phyloP scores from a whole-genome alignment of 2,797 vertebrate species.

The Gadopsis bispinosus region DNA sequence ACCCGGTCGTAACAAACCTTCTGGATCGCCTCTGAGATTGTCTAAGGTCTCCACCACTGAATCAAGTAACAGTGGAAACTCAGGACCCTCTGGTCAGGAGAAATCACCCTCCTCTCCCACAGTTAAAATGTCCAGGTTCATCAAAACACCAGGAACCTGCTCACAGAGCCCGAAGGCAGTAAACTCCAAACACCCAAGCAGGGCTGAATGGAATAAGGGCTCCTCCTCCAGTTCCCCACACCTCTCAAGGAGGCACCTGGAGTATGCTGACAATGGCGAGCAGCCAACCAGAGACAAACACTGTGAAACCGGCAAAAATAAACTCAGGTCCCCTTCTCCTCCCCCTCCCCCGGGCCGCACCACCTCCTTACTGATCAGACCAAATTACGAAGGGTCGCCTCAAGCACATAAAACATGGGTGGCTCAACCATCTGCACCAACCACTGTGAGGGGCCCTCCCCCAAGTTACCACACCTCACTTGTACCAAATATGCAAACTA shows the following conservation, averaged over 20 bases:
- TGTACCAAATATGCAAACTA: conserved; percentile 83
- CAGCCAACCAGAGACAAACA: conserved; percentile 86
- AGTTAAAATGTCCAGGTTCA: conserved; percentile 85
- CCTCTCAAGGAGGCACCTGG: conserved; percentile 78
- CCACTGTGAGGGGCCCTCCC: conserved; percentile 82
- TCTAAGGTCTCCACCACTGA: conserved; percentile 72
- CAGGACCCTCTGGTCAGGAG: conserved; percentile 74
- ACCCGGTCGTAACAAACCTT: conserved; percentile 84
- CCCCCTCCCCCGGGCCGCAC: conserved; percentile 90
- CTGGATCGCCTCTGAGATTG: conserved; percentile 84
- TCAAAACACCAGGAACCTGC: conserved; percentile 81
- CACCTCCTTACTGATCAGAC: conserved; percentile 88
- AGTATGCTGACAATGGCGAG: conserved; percentile 79
- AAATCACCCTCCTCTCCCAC: conserved; percentile 82
- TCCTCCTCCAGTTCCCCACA: conserved; percentile 79
- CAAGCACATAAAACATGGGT: conserved; percentile 78
- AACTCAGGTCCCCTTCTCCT: conserved; percentile 86
- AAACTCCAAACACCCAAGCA: conserved; percentile 71
- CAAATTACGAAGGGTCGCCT: conserved; percentile 85
- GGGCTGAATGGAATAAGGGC: conserved; percentile 73
- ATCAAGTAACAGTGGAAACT: conserved; percentile 59
- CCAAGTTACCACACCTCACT: conserved; percentile 83
- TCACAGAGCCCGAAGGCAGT: conserved; percentile 77
- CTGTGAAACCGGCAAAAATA: conserved; percentile 80
- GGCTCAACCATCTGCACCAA: conserved; percentile 72